A percentile compares a stretch with the other conserved stretches of the same genome.
Evolutionary conservation across 2,888 invertebrate genomes (phyloP).

Genomic region (Abscondita cerata): DNA sequence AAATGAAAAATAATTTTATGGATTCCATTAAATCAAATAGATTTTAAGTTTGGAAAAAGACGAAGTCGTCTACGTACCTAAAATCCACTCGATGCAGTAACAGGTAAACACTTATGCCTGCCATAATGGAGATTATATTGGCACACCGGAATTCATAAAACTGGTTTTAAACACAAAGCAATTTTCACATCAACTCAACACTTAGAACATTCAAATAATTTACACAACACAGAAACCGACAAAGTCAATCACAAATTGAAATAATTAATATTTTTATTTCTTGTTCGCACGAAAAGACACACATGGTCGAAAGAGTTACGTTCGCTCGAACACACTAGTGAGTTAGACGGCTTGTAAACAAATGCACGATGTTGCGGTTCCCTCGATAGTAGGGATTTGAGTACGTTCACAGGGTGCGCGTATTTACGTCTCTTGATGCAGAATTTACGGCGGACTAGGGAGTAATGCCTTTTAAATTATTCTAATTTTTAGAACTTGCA

Average conservation of each 20-base stretch:
- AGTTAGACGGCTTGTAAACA: constrained; percentile 8
- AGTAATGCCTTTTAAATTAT: neutral
- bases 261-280: neutral
- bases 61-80: no score
- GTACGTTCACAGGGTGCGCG: constrained; percentile 5
- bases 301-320: constrained; percentile 1
- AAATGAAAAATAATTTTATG: no score
- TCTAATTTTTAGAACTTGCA: neutral
- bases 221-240: neutral
- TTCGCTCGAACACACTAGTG: neutral
- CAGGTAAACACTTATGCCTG: neutral
- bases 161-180: constrained; percentile 3
- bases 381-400: constrained; percentile 2
- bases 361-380: constrained; percentile 12
- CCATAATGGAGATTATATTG: neutral
- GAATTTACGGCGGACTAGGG: neutral
- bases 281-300: constrained; percentile 6
- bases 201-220: neutral
- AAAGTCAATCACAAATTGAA: neutral
- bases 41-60: no score
- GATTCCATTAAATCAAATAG: no score
- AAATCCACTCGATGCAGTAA: neutral
- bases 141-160: neutral
- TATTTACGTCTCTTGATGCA: constrained; percentile 1
- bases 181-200: neutral